phyloP scores from a whole-genome alignment of 2,797 vertebrate genomes.

The Cichlasoma orientale region DNA sequence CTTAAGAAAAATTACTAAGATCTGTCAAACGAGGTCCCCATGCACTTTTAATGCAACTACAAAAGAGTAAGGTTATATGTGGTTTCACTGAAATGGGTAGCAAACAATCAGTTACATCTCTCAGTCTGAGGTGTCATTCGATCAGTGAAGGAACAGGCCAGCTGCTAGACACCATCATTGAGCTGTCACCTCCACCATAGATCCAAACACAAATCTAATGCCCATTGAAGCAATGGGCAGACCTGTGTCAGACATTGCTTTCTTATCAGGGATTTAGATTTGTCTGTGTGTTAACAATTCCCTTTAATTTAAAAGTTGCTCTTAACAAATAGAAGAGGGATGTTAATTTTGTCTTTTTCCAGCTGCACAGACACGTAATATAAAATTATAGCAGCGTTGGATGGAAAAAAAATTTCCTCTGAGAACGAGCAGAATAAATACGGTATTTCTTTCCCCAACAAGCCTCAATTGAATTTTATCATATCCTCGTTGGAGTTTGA shows the following conservation, averaged over 20 bases:
- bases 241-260: constrained; percentile 25
- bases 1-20: constrained; percentile 1
- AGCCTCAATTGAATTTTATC: constrained; percentile 28
- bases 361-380: not conserved
- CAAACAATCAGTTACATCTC: constrained; percentile 62
- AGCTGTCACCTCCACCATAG: constrained; percentile 60
- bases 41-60: constrained; percentile 38
- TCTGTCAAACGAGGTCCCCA: constrained; percentile 7
- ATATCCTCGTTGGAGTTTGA: constrained; percentile 32
- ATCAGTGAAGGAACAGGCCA: constrained; percentile 37
- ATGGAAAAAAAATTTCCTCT: constrained; percentile 8
- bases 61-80: constrained; percentile 36
- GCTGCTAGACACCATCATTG: constrained; percentile 56
- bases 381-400: constrained; percentile 13
- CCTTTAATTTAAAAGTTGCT: constrained; percentile 21
- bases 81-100: constrained; percentile 54
- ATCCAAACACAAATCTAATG: constrained; percentile 59
- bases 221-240: constrained; percentile 34
- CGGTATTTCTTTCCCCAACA: constrained; percentile 20
- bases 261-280: constrained; percentile 16
- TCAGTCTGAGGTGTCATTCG: constrained; percentile 48
- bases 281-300: not conserved
- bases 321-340: not conserved
- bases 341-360: constrained; percentile 5
- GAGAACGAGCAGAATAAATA: constrained; percentile 23